Evolutionary conservation across 2,888 invertebrate genomes (phyloP).

Genomic region (Zhengitettix transpicula): DNA sequence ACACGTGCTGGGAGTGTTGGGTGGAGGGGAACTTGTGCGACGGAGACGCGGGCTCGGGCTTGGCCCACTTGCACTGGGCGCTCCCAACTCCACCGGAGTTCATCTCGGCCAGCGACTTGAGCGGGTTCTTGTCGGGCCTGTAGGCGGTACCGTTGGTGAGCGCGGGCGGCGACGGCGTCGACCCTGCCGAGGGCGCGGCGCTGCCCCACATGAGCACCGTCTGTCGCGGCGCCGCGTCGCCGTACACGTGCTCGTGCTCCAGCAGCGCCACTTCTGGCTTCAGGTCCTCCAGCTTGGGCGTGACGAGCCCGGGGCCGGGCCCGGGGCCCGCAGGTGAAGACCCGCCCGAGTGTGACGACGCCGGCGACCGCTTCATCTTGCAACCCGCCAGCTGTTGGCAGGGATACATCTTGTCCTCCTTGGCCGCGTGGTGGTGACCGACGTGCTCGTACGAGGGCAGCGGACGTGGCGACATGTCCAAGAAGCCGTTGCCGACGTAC

Average conservation of each 20-base stretch:
- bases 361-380: background rate
- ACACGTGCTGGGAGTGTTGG: constrained; percentile 12
- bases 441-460: constrained; percentile 45
- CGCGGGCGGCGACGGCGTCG: constrained; percentile 12
- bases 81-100: constrained; percentile 25
- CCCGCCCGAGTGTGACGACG: constrained; percentile 33
- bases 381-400: constrained; percentile 41
- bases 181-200: constrained; percentile 11
- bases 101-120: constrained; percentile 32
- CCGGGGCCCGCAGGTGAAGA: constrained; percentile 37
- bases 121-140: constrained; percentile 16
- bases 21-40: constrained; percentile 10
- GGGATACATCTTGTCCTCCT: constrained; percentile 42
- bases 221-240: constrained; percentile 46
- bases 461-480: constrained; percentile 52
- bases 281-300: constrained; percentile 43
- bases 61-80: constrained; percentile 14
- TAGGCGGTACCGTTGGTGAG: background rate
- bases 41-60: constrained; percentile 3
- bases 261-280: constrained; percentile 29
- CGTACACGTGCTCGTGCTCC: constrained; percentile 15
- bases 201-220: constrained; percentile 88
- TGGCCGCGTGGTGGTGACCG: constrained; percentile 31
- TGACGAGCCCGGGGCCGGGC: constrained; percentile 31
- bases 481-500: constrained; percentile 30